Percentiles rank a stretch among this genome's conserved stretches.
These are phyloP conservation scores for Neostethus bicornis DNA, from an alignment of 2,797 vertebrate species.

Conservation along the genomic window DNA sequence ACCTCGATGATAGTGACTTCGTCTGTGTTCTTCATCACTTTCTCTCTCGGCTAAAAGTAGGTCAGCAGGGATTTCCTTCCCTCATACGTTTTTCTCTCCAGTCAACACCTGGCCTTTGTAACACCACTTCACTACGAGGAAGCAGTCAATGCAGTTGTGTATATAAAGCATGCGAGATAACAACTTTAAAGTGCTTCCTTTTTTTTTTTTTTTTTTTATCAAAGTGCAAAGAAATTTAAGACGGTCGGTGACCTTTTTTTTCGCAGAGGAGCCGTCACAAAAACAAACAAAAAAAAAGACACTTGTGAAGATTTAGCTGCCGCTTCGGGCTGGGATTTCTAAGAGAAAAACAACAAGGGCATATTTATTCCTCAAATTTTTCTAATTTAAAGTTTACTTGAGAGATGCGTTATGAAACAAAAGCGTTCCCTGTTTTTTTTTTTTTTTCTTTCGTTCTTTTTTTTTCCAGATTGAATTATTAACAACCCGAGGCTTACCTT, in stretches of 20 bases:
- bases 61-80: slow-evolving; percentile 82
- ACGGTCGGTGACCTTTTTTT: slow-evolving; percentile 30
- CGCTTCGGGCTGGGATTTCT: slow-evolving; percentile 56
- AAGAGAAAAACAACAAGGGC: slow-evolving; percentile 54
- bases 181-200: slow-evolving; percentile 22
- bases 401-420: slow-evolving; percentile 66
- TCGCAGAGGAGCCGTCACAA: slow-evolving; percentile 20
- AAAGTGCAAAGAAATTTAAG: slow-evolving; percentile 23
- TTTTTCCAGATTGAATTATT: slow-evolving; percentile 53
- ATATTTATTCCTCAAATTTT: slow-evolving; percentile 64
- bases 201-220: slow-evolving; percentile 8
- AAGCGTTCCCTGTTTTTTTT: slow-evolving; percentile 32
- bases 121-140: slow-evolving; percentile 29
- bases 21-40: slow-evolving; percentile 60
- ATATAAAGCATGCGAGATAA: slow-evolving; percentile 34
- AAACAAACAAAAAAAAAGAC: slow-evolving; percentile 25
- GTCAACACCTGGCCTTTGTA: slow-evolving; percentile 65
- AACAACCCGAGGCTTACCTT: slow-evolving; percentile 68
- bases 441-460: slow-evolving; percentile 10
- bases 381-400: slow-evolving; percentile 70
- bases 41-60: slow-evolving; percentile 74
- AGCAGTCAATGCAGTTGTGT: slow-evolving; percentile 3
- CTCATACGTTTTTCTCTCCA: slow-evolving; percentile 54
- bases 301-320: slow-evolving; percentile 41
- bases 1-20: slow-evolving; percentile 54